Evolutionary conservation across 2,888 invertebrate genomes (phyloP).

Genomic region (Polydesmus complanatus): DNA sequence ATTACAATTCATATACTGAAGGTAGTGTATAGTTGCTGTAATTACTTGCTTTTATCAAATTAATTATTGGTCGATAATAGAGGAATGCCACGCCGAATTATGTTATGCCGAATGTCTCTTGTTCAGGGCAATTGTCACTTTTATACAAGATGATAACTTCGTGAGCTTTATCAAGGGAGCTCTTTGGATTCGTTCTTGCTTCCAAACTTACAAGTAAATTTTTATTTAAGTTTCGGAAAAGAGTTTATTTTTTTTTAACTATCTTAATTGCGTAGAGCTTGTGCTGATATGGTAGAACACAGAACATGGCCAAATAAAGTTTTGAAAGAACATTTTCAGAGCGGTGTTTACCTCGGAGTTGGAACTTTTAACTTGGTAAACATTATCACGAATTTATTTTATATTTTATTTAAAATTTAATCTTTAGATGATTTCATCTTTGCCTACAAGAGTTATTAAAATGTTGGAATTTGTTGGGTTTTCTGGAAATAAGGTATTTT

Average conservation of each 20-base stretch:
- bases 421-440: slow-evolving; percentile 62
- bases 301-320: not conserved
- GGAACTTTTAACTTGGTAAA: slow-evolving; percentile 76
- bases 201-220: slow-evolving; percentile 85
- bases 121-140: slow-evolving; percentile 73
- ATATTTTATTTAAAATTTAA: slow-evolving; percentile 19
- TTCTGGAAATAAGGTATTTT: slow-evolving; percentile 46
- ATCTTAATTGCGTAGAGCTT: too few species aligned
- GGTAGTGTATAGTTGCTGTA: slow-evolving; percentile 30
- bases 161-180: slow-evolving; percentile 85
- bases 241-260: not conserved
- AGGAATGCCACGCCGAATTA: slow-evolving; percentile 84
- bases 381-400: slow-evolving; percentile 11
- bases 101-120: slow-evolving; percentile 86
- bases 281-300: not conserved
- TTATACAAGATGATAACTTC: slow-evolving; percentile 88
- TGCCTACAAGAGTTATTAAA: slow-evolving; percentile 71
- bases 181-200: slow-evolving; percentile 78
- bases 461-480: slow-evolving; percentile 89
- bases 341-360: slow-evolving; percentile 80
- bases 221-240: slow-evolving; percentile 2
- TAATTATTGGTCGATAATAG: slow-evolving; percentile 24
- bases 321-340: slow-evolving; percentile 57
- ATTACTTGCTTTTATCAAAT: not conserved
- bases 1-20: slow-evolving; percentile 60